Evolutionary conservation across 2,797 vertebrate species (phyloP), one percentile per base, ranked within the genome.

Genomic region (Xenops minutus): DNA sequence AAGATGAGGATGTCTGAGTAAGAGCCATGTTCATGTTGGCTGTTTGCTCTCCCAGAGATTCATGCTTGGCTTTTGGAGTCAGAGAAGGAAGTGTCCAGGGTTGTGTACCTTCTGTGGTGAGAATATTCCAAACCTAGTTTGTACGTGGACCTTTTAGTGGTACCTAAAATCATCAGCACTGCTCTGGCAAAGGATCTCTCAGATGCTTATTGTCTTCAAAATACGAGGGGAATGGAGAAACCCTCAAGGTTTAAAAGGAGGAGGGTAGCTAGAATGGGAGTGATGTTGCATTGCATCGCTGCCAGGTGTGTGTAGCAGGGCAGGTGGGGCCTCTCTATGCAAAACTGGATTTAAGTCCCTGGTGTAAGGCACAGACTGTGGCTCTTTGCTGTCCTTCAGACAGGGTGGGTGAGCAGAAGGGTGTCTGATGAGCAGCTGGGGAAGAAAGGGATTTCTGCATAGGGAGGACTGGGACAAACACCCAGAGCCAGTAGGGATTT

Each of bases 251-350:
- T 68, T 44, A 4, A 51, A 75, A 46, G 30, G 11, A 54, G 7
- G 3, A 46, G 19, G 9, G 5, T n/a, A 36, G 23, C 2, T 4
- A 36, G 59, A 37, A 32, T 41, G 29, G 32, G n/a, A 19, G 7
- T 10, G 32, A 5, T 2, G 1, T 3, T 62, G 17, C 4, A 2
- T 2, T 30, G 19, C 5, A 8, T 32, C 7, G 1, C 2, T 30
- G 36, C 59, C 34, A 29, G 44, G 13, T 55, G 44, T 6, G 8
- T 83, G 89, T 46, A 76, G 36, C 58, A 52, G 41, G 12, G 14
- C 21, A 51, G 37, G 22, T 9, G 14, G 20, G 4, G 0, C 4
- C 36, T 39, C 27, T 18, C 7, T 9, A 2, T 12, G 27, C 44
- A 24, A 34, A 11, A 0, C 6, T 48, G n/a, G 16, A 6, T 8